phyloP scores from a whole-genome alignment of 2,797 vertebrate genomes.

The Poecilia picta region DNA sequence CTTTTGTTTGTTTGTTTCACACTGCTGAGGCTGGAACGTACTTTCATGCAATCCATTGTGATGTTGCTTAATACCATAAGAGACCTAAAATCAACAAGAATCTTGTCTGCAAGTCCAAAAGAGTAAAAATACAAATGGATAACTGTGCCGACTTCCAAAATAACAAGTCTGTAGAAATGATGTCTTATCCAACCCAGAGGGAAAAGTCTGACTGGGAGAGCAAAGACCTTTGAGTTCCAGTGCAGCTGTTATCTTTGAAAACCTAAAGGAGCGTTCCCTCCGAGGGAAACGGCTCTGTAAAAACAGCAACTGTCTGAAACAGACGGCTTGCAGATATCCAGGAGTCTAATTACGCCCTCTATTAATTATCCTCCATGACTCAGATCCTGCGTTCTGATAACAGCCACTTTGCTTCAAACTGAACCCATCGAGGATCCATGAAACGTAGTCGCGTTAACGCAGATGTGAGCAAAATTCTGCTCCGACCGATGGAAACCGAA shows the following conservation, averaged over 20 bases:
- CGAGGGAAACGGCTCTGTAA: slow-evolving; percentile 36
- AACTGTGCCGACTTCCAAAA: slow-evolving; percentile 21
- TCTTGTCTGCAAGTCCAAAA: slow-evolving; percentile 26
- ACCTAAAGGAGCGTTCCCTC: slow-evolving; percentile 38
- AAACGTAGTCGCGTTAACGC: too few relatives aligned
- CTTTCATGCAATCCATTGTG: slow-evolving; percentile 20
- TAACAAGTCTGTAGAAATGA: slow-evolving; percentile 32
- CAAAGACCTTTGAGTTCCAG: slow-evolving; percentile 63
- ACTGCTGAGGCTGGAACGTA: slow-evolving; percentile 1
- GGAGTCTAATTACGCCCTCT: neutral
- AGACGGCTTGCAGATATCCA: neutral
- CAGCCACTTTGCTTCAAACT: neutral
- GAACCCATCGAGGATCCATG: neutral
- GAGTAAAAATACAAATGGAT: slow-evolving; percentile 9
- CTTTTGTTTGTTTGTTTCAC: slow-evolving; percentile 1
- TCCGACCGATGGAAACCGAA: too few relatives aligned
- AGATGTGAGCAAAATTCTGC: too few relatives aligned
- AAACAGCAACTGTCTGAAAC: slow-evolving; percentile 41
- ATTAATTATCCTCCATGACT: slow-evolving; percentile 1
- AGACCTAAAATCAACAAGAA: slow-evolving; percentile 25
- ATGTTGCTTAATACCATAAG: neutral
- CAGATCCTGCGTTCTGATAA: neutral
- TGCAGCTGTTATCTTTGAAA: slow-evolving; percentile 63
- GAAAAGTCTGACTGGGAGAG: slow-evolving; percentile 58
- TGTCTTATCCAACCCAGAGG: slow-evolving; percentile 38